Evolutionary conservation across 2,797 vertebrate genomes (phyloP).

Genomic region (Paguma larvata): DNA sequence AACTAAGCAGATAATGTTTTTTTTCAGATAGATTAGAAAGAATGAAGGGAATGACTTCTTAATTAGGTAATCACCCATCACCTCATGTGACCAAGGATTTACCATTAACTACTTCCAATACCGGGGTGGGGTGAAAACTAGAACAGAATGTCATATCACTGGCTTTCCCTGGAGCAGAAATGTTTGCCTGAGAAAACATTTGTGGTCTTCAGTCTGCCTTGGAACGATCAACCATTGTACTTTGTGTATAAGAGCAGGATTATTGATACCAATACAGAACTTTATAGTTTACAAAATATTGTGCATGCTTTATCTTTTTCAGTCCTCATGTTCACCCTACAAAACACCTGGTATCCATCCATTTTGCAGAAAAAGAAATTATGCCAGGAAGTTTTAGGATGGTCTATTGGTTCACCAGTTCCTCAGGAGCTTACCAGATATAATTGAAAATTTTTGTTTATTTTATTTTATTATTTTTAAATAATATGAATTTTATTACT

Average conservation of each 20-base stretch:
- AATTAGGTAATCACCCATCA: constrained; percentile 64
- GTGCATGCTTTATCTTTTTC: not conserved
- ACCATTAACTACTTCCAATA: constrained; percentile 58
- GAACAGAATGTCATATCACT: not conserved
- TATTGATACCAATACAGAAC: not conserved
- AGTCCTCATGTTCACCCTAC: not conserved
- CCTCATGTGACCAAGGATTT: constrained; percentile 29
- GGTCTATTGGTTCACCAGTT: not conserved
- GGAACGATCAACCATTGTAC: not conserved
- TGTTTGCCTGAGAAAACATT: not conserved
- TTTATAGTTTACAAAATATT: not conserved
- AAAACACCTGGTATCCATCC: not conserved
- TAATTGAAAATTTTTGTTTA: not conserved
- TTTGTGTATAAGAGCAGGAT: not conserved
- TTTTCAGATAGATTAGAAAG: constrained; percentile 61
- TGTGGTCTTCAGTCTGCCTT: not conserved
- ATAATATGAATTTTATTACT: too few species aligned
- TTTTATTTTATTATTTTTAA: too few species aligned
- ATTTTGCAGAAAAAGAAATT: not conserved
- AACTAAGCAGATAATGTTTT: constrained; percentile 66
- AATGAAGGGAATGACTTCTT: constrained; percentile 66
- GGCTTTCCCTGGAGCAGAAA: not conserved
- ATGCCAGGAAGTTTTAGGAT: not conserved
- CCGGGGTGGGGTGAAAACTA: not conserved
- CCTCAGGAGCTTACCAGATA: not conserved